These are phyloP conservation scores for Alligator mississippiensis DNA, from an alignment of 2,113 vertebrate species.

Conservation along the genomic window DNA sequence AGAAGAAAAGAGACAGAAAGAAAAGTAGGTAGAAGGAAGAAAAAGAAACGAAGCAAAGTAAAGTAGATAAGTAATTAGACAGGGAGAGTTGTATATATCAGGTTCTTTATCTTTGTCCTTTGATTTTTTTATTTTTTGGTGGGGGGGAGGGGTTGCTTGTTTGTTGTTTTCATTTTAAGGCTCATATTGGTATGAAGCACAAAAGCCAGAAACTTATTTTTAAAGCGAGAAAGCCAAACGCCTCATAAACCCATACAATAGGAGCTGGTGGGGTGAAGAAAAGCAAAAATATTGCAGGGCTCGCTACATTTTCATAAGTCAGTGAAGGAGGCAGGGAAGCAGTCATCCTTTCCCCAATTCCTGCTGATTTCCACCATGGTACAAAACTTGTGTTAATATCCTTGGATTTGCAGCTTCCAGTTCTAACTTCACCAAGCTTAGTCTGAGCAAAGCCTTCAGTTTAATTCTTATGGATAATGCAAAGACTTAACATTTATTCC, in stretches of 20 bases:
- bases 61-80: no score
- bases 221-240: no score
- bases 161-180: background rate
- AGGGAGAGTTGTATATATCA: no score
- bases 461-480: no score
- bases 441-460: no score
- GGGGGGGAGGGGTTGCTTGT: background rate
- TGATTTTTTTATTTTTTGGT: background rate
- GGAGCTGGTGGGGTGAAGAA: background rate
- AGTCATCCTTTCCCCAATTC: background rate
- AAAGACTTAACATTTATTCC: no score
- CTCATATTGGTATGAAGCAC: background rate
- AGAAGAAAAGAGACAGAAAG: no score
- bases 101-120: no score
- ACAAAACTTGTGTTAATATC: fast-evolving
- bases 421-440: no score
- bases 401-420: background rate
- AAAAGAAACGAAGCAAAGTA: no score
- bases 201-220: background rate
- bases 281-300: background rate
- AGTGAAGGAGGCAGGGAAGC: no score
- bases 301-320: background rate
- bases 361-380: background rate
- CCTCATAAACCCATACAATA: background rate
- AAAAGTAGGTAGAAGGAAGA: no score